Base-by-base conservation (phyloP, 2,888 invertebrate species). In the Hoplodrina blanda region DNA sequence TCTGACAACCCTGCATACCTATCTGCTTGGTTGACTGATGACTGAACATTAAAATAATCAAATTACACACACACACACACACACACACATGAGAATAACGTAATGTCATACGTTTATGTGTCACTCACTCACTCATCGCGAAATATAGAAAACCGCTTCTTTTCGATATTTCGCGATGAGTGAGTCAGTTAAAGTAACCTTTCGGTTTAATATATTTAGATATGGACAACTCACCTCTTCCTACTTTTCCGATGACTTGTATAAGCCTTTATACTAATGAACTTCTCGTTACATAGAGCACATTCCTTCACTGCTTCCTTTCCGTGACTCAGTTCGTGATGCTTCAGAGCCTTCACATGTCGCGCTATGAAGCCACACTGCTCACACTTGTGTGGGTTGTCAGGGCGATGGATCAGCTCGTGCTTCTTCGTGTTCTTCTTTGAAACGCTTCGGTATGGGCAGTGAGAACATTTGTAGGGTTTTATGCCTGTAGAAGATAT, bases 371-470 rank as follows among this genome's bases (percentile, higher is more conserved):
- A 90, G 0, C 89, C 88, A 13, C 94, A 95, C 0, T 85, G 74
- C 0, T 76, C 71, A 50, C 93, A 93, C 37, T 89, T 89, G 3
- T 91, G 76, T 0, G 94, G 94, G 62, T 94, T 93, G 59, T 94
- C 92, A 0, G 89, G 87, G 0, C 91, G 76, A 54, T 95, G 95
- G 0, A 91, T 91, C 0, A 84, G 56, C 49, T 95, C 93, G 30
- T 95, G 95, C 66, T 92, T 91, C 60, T 93, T 93, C 0, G 92
- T 82, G 62, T 95, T 95, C 75, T 93, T 95, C 83, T 94, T 94
- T 0, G 95, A 95, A 0, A 89, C 95, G 10, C 91, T 92, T 0
- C 91, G 76, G 81, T 94, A 93, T 0, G 91, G 79, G 15, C 95
- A 95, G 66, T 88, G 85, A 0, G 88, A 77, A 59, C 95, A 95